Evolutionary conservation across 2,888 invertebrate species (phyloP).

Genomic region (Andrena haemorrhoa): DNA sequence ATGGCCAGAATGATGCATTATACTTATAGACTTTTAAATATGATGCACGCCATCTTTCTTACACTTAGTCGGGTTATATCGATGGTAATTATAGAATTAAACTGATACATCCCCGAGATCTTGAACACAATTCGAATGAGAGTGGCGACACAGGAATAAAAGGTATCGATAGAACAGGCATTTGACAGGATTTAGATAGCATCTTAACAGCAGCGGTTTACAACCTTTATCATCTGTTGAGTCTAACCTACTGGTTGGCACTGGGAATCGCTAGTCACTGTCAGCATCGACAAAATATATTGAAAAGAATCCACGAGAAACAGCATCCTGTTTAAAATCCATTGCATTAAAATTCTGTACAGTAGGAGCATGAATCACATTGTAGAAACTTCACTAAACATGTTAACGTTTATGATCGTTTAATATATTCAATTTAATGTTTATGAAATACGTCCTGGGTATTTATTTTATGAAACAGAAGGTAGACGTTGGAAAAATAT

Average conservation of each 20-base stretch:
- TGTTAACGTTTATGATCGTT: too few relatives aligned
- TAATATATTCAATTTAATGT: too few relatives aligned
- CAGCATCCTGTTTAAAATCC: not conserved
- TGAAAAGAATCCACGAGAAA: constrained; percentile 43
- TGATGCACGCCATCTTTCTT: not conserved
- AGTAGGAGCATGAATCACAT: not conserved
- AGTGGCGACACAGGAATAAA: constrained; percentile 82
- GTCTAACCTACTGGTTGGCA: constrained; percentile 62
- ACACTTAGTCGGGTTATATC: constrained; percentile 10
- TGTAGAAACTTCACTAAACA: not conserved
- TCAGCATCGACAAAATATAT: constrained; percentile 49
- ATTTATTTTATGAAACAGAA: too few relatives aligned
- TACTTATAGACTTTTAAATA: not conserved
- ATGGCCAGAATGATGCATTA: not conserved
- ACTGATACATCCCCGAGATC: constrained; percentile 58
- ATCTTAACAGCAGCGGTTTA: constrained; percentile 76
- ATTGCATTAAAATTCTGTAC: too few relatives aligned
- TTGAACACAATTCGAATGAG: constrained; percentile 64
- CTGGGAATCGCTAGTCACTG: constrained; percentile 71
- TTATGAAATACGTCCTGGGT: too few relatives aligned
- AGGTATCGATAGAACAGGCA: constrained; percentile 78
- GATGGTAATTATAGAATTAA: constrained; percentile 68
- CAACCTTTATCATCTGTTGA: constrained; percentile 70
- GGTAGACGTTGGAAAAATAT: too few relatives aligned
- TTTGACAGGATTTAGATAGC: constrained; percentile 82